Percentiles rank a stretch among this genome's conserved stretches.
Evolutionary conservation across 1,140 invertebrate genomes (phyloP).

Genomic region (Drosophila biarmipes): DNA sequence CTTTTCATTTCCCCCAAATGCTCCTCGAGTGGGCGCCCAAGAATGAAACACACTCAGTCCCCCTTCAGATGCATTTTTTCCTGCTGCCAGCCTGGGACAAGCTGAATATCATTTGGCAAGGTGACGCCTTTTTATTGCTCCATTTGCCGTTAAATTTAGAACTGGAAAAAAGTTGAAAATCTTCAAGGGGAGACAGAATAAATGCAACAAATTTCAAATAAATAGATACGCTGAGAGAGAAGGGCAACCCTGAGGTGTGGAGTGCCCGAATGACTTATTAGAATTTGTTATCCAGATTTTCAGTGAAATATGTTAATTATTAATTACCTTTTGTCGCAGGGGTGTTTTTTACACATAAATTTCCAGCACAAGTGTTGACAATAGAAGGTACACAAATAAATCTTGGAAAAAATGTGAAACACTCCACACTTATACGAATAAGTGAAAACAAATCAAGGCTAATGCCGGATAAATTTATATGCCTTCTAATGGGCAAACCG

Average conservation of each 20-base stretch:
- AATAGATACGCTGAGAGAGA: slow-evolving; percentile 48
- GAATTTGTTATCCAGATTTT: slow-evolving; percentile 60
- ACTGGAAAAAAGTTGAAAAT: slow-evolving; percentile 23
- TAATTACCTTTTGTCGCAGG: slow-evolving; percentile 54
- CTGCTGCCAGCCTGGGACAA: slow-evolving; percentile 21
- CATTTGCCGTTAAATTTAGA: slow-evolving; percentile 71
- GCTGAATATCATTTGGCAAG: slow-evolving; percentile 67
- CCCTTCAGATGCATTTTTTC: slow-evolving; percentile 33
- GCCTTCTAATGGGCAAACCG: slow-evolving; percentile 65
- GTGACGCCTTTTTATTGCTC: slow-evolving; percentile 75
- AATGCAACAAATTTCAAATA: slow-evolving; percentile 57
- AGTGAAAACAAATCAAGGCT: slow-evolving; percentile 75
- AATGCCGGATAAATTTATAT: slow-evolving; percentile 65
- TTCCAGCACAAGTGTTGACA: slow-evolving; percentile 54
- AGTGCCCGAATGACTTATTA: slow-evolving; percentile 66
- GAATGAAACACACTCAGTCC: slow-evolving; percentile 34
- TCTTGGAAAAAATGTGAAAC: slow-evolving; percentile 2
- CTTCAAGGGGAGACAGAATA: slow-evolving; percentile 11
- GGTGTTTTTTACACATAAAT: slow-evolving; percentile 54
- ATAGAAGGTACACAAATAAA: slow-evolving; percentile 34
- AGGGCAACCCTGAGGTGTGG: slow-evolving; percentile 23
- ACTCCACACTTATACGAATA: slow-evolving; percentile 33
- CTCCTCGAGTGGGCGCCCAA: slow-evolving; percentile 57
- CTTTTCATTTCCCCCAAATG: slow-evolving; percentile 8
- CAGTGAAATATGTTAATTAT: slow-evolving; percentile 79